Conservation (phyloP, 2,113 vertebrate species). For the Empidonax traillii region DNA sequence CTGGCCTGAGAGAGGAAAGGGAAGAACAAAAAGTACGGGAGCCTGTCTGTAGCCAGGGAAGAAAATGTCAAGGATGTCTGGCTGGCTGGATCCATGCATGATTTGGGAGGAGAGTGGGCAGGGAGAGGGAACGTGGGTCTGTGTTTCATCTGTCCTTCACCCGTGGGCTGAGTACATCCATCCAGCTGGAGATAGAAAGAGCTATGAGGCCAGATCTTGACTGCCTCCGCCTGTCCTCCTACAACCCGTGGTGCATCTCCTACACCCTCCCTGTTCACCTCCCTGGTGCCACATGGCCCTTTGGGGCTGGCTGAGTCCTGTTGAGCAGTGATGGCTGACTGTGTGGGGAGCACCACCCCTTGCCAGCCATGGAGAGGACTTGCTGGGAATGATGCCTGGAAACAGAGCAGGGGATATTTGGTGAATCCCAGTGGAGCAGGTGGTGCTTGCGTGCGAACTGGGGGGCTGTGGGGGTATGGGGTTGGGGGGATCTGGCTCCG, state of each 20-base stretch:
- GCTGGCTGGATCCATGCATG: background rate
- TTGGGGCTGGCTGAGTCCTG: background rate
- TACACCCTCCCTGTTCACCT: background rate
- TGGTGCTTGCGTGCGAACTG: fast-evolving
- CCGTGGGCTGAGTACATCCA: background rate
- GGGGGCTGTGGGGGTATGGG: background rate
- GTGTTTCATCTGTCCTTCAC: background rate
- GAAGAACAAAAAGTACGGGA: background rate
- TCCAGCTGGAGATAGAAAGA: background rate
- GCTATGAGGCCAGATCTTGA: background rate
- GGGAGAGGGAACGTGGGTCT: background rate
- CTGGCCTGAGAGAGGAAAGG: background rate
- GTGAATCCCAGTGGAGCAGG: background rate
- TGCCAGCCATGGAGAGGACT: background rate
- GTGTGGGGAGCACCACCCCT: background rate
- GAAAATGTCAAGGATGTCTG: conserved; percentile 8
- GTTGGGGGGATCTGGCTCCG: background rate
- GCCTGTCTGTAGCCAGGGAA: background rate
- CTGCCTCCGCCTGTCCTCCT: background rate
- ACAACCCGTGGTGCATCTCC: fast-evolving
- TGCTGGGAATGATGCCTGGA: background rate
- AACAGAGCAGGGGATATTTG: background rate
- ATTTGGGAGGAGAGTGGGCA: background rate
- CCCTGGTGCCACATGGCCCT: background rate
- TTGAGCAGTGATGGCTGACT: fast-evolving